A percentile compares a stretch with the other conserved stretches of the same genome.
These are phyloP conservation scores for Rhinogobio ventralis DNA, from an alignment of 2,797 vertebrate genomes.

Conservation along the genomic window DNA sequence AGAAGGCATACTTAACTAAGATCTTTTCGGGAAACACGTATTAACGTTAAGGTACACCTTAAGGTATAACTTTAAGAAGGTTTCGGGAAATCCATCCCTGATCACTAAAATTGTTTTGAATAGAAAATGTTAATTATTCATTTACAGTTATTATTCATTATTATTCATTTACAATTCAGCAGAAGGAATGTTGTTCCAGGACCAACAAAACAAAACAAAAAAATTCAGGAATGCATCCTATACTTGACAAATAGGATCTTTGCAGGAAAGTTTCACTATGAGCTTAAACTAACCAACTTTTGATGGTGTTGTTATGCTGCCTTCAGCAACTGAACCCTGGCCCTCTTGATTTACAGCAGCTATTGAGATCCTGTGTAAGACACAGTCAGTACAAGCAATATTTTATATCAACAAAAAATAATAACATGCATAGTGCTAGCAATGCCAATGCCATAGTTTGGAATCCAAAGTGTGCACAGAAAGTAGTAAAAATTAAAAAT, in stretches of 20 bases:
- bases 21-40: too few relatives aligned
- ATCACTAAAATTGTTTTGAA: background rate
- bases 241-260: background rate
- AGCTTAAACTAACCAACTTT: constrained; percentile 66
- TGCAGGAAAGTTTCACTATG: background rate
- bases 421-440: background rate
- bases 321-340: constrained; percentile 74
- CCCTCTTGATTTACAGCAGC: constrained; percentile 77
- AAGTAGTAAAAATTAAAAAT: background rate
- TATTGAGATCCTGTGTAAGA: constrained; percentile 73
- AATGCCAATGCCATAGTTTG: background rate
- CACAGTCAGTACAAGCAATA: background rate
- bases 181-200: background rate
- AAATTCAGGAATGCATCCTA: background rate
- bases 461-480: background rate
- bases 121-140: background rate
- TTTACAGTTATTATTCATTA: background rate
- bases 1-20: too few relatives aligned
- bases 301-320: constrained; percentile 69
- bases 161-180: background rate
- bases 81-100: too few relatives aligned
- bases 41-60: too few relatives aligned
- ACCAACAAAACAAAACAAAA: background rate
- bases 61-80: too few relatives aligned
- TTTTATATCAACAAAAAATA: background rate